Conservation (phyloP, 2,113 vertebrate genomes). For the Dermatemys mawii region DNA sequence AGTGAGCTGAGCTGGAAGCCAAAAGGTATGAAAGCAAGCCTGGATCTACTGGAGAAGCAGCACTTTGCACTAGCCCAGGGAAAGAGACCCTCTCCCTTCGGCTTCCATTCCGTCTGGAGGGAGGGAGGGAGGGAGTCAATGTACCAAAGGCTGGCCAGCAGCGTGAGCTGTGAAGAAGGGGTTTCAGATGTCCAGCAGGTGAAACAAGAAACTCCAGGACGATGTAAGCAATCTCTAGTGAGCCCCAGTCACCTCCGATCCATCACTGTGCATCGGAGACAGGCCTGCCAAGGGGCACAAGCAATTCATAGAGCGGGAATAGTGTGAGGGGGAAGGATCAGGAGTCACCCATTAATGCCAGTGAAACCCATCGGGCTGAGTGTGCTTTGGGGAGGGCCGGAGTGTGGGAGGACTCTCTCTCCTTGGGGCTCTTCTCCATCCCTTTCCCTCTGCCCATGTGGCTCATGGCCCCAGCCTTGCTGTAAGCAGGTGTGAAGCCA, state of each 20-base stretch:
- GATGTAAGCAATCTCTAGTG: not conserved
- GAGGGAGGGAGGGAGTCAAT: not conserved
- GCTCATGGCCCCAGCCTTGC: not conserved
- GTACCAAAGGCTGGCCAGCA: not conserved
- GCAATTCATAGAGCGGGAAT: not conserved
- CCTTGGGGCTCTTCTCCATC: not conserved
- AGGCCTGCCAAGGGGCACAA: not conserved
- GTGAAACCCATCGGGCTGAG: not conserved
- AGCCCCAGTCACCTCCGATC: not conserved
- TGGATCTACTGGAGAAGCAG: not conserved
- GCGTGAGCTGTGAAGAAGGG: not conserved
- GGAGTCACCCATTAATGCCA: not conserved
- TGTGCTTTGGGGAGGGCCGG: not conserved
- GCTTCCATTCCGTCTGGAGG: not conserved
- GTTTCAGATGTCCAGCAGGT: not conserved
- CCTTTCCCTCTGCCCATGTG: not conserved
- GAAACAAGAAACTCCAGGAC: not conserved
- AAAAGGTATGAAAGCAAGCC: not conserved
- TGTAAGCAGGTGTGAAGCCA: not conserved
- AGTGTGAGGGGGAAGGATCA: not conserved
- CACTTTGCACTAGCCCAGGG: not conserved
- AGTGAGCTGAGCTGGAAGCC: not conserved
- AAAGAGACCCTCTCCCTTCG: not conserved
- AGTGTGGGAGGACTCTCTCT: not conserved
- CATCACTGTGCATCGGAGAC: not conserved